Evolutionary conservation across 2,888 invertebrate species (phyloP), one percentile per base, ranked within the genome.

Genomic region (Craniophora ligustri): DNA sequence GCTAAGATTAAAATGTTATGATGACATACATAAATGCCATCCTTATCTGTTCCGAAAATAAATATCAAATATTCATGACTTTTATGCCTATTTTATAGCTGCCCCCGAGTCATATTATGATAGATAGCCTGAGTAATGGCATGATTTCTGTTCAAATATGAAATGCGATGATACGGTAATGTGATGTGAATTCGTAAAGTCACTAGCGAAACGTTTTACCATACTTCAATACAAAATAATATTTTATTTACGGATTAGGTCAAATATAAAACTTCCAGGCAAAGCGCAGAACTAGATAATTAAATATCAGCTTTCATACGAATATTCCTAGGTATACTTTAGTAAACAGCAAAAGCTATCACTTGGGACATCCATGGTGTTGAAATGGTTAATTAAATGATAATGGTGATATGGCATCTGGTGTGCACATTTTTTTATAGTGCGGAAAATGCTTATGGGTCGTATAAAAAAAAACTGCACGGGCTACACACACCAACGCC

Each of bases 31-130:
- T n/a, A n/a, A 10, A 48, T 45, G 32, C 34, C 30, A 23, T 18
- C 15, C 21, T 30, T 67, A 42, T 49, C 35, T 32, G 18, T 35
- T 3, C 14, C 6, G 7, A 21, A 45, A 40, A 47, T 14, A 47
- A 40, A 51, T 34, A 16, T 16, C 6, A 6, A 47, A 40, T 65
- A 40, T 65, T 57, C 21, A 57, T 44, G 18, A 18, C 5, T 7
- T 16, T 11, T 40, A 40, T 16, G 6, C 44, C 44, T 39, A 35
- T 10, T 49, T 40, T 49, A 48, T 39, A 26, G 26, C 42, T 18
- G 5, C 6, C 8, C n/a, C 16, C 11, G 26, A 40, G n/a, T 23
- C 26, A 39, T 30, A 15, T 26, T n/a, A 26, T 5, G 26, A n/a
- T 14, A 40, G 8, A 19, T 32, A 42, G 7, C 18, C 34, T 2